Conservation (phyloP, 2,113 vertebrate species). For the Grammomys dolichurus region DNA sequence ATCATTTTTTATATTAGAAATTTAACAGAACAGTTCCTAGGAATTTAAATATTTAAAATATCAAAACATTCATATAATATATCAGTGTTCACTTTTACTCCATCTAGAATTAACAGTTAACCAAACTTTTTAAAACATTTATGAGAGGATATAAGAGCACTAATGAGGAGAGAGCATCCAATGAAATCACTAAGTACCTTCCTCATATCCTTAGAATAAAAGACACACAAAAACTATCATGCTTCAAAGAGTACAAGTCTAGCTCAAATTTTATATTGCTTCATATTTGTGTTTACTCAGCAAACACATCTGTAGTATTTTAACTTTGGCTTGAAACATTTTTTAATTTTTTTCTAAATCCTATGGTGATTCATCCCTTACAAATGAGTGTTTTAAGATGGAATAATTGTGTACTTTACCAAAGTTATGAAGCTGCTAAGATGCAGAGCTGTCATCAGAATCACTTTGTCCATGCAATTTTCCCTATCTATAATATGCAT, state of each 20-base stretch:
- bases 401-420: not conserved
- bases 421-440: not conserved
- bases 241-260: not conserved
- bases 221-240: not conserved
- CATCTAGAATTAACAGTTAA: not conserved
- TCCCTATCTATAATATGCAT: not conserved
- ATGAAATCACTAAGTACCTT: not conserved
- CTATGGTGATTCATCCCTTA: not conserved
- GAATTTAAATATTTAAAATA: not conserved
- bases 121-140: not conserved
- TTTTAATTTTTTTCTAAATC: constrained; percentile 38
- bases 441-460: not conserved
- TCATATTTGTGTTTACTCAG: constrained; percentile 13
- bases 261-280: constrained; percentile 53
- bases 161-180: not conserved
- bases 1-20: not conserved
- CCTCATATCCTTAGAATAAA: not conserved
- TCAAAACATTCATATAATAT: not conserved
- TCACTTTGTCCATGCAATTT: not conserved
- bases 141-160: constrained; percentile 2
- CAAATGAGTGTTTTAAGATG: constrained; percentile 10
- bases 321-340: not conserved
- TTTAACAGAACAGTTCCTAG: not conserved
- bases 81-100: constrained; percentile 7
- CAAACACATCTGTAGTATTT: not conserved